Conservation (phyloP, 2,113 vertebrate genomes). For the Dromas ardeola region DNA sequence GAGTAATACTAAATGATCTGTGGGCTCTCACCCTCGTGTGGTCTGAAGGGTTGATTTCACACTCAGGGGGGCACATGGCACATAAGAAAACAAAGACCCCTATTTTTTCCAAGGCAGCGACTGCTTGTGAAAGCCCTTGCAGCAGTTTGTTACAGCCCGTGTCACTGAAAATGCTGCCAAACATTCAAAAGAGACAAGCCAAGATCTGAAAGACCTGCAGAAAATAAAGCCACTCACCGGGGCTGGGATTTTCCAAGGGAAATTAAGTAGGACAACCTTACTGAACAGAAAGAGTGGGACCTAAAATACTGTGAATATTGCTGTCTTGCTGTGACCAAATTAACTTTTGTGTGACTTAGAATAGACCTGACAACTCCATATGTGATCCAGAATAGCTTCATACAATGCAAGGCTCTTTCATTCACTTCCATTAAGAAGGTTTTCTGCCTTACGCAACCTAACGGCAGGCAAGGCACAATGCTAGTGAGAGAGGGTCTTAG, state of each 20-base stretch:
- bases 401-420: not conserved
- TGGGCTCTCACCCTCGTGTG: not conserved
- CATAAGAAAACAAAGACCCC: not conserved
- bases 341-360: not conserved
- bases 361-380: not conserved
- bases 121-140: not conserved
- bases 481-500: not conserved
- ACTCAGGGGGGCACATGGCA: not conserved
- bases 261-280: not conserved
- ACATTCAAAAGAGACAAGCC: not conserved
- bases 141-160: not conserved
- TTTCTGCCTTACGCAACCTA: not conserved
- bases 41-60: slow-evolving; percentile 4
- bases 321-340: slow-evolving; percentile 17
- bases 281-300: not conserved
- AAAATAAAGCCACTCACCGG: not conserved
- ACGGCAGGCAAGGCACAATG: not conserved
- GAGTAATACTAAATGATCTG: not conserved
- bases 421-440: not conserved
- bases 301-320: not conserved
- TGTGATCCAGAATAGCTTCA: not conserved
- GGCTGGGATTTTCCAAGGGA: not conserved
- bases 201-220: not conserved
- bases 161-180: not conserved
- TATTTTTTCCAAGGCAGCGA: not conserved